These are phyloP conservation scores for Sipha flava DNA, from an alignment of 1,140 invertebrate genomes.

Conservation along the genomic window DNA sequence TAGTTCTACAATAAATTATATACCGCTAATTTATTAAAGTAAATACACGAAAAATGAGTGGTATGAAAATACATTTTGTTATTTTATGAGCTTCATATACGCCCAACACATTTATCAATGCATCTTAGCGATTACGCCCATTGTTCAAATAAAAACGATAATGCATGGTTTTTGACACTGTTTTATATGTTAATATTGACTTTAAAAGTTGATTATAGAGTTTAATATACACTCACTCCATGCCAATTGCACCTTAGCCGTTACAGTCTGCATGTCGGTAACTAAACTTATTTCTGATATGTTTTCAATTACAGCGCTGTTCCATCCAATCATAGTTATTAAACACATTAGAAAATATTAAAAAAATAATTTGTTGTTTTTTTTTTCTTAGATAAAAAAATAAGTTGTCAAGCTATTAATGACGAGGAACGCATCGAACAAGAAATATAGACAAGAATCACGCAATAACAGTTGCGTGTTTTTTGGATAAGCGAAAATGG, in stretches of 20 bases:
- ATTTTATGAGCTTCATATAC: background rate
- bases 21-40: too few relatives aligned
- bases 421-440: background rate
- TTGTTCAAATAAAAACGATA: conserved; percentile 6
- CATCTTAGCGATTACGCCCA: background rate
- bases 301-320: background rate
- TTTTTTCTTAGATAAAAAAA: background rate
- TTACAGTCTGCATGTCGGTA: conserved; percentile 25
- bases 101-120: background rate
- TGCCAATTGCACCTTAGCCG: conserved; percentile 15
- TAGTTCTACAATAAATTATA: too few relatives aligned
- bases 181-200: background rate
- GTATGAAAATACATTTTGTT: background rate
- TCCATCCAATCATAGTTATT: background rate
- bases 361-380: background rate
- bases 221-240: conserved; percentile 11
- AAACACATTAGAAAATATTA: background rate
- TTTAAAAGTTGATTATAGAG: background rate
- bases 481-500: background rate
- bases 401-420: background rate
- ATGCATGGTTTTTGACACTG: background rate
- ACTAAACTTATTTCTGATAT: background rate
- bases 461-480: conserved; percentile 7
- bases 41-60: too few relatives aligned
- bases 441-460: background rate